Conservation (phyloP, 2,113 vertebrate species). For the Salvelinus alpinus region DNA sequence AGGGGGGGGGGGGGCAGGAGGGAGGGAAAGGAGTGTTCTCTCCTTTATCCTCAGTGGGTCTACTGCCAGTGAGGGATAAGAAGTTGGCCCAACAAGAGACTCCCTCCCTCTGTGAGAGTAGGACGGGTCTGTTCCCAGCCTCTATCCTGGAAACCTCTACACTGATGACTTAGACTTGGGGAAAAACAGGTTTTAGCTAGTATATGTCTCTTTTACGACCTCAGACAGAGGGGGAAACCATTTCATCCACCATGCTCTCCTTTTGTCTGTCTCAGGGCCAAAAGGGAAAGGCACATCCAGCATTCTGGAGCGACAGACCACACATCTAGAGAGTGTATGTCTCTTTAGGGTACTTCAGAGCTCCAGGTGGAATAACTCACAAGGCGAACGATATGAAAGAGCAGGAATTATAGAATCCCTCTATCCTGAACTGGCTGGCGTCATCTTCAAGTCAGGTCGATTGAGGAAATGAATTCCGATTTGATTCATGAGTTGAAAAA, state of each 20-base stretch:
- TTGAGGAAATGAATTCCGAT: too few relatives aligned
- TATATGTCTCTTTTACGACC: not conserved
- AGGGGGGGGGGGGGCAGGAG: not conserved
- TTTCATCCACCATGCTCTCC: slow-evolving; percentile 8
- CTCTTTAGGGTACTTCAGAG: slow-evolving; percentile 23
- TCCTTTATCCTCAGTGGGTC: not conserved
- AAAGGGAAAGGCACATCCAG: not conserved
- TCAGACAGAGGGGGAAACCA: slow-evolving; percentile 7
- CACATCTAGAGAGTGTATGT: slow-evolving; percentile 14
- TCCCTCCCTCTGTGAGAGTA: not conserved
- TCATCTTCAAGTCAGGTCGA: slow-evolving; percentile 1
- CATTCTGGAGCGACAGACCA: slow-evolving; percentile 5
- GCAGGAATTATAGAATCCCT: slow-evolving; percentile 6
- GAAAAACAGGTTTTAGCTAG: not conserved
- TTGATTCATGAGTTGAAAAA: too few relatives aligned
- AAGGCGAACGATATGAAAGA: slow-evolving; percentile 1
- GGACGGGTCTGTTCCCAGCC: not conserved
- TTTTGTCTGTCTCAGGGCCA: not conserved
- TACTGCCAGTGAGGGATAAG: not conserved
- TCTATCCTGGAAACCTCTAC: slow-evolving; percentile 8
- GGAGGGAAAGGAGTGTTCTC: not conserved
- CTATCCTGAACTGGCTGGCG: not conserved
- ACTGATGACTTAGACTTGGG: not conserved
- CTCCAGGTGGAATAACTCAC: slow-evolving; percentile 26
- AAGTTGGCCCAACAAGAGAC: not conserved